Percentiles rank a stretch among this genome's conserved stretches.
phyloP scores from a whole-genome alignment of 2,888 invertebrate genomes.

The Eulithis testata region DNA sequence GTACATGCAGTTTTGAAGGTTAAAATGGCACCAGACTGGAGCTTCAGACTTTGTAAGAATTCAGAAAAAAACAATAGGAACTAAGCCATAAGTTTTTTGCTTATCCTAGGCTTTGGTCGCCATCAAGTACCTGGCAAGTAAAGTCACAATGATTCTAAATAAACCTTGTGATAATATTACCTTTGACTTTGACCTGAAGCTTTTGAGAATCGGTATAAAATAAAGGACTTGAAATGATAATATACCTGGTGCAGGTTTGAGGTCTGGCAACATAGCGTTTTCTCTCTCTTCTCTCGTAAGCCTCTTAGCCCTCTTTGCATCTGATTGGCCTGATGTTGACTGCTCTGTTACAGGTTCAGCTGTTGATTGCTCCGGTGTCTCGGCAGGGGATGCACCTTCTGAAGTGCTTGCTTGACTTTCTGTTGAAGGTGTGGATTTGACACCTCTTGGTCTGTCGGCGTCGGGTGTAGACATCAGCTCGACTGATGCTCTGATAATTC shows the following conservation, averaged over 20 bases:
- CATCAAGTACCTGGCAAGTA: too few relatives aligned
- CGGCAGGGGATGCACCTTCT: slow-evolving; percentile 10
- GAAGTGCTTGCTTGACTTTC: slow-evolving; percentile 47
- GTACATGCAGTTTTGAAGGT: neutral
- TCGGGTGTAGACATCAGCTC: slow-evolving; percentile 91
- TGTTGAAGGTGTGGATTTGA: slow-evolving; percentile 56
- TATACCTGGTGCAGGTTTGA: slow-evolving; percentile 88
- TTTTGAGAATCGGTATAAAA: too few relatives aligned
- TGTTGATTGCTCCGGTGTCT: slow-evolving; percentile 34
- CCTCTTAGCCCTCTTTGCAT: slow-evolving; percentile 69
- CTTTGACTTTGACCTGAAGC: too few relatives aligned
- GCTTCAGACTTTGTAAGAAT: too few relatives aligned
- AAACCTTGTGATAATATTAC: too few relatives aligned
- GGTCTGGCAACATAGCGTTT: slow-evolving; percentile 91
- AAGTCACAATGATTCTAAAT: too few relatives aligned
- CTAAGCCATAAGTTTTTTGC: too few relatives aligned
- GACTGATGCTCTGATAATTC: slow-evolving; percentile 91
- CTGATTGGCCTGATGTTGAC: slow-evolving; percentile 70
- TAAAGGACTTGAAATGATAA: too few relatives aligned
- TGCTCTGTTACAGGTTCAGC: slow-evolving; percentile 48
- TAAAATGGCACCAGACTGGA: neutral
- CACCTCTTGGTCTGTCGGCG: slow-evolving; percentile 87
- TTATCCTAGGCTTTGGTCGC: too few relatives aligned
- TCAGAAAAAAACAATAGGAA: neutral
- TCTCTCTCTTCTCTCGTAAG: slow-evolving; percentile 86